Percentiles rank a stretch among this genome's conserved stretches.
These are phyloP conservation scores for Caretta caretta DNA, from an alignment of 2,113 vertebrate species.

Conservation along the genomic window DNA sequence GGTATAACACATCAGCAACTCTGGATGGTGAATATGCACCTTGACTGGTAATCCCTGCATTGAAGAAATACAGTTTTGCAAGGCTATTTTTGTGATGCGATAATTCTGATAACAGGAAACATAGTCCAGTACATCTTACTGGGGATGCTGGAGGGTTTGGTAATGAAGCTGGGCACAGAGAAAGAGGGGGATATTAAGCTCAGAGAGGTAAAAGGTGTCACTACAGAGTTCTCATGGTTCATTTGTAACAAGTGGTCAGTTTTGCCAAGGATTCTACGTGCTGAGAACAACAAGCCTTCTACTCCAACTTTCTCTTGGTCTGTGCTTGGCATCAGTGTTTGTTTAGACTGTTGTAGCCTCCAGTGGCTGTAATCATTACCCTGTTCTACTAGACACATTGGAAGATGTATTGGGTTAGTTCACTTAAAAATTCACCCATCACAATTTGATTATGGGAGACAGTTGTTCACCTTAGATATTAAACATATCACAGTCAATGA, in stretches of 20 bases:
- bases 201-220: neutral
- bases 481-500: neutral
- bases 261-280: neutral
- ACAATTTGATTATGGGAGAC: neutral
- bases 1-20: neutral
- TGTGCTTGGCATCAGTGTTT: neutral
- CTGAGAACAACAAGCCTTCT: neutral
- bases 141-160: neutral
- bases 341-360: neutral
- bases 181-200: neutral
- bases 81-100: neutral
- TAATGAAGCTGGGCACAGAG: neutral
- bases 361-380: neutral
- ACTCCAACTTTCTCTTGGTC: neutral
- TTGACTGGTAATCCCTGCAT: neutral
- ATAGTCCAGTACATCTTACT: neutral
- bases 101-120: neutral
- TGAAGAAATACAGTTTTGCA: neutral
- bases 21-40: neutral
- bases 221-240: neutral
- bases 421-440: neutral
- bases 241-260: neutral
- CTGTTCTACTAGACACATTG: neutral
- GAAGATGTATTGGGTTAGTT: neutral
- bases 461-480: constrained; percentile 4